Conservation (phyloP, 2,888 invertebrate genomes). For the Tipula confusa region DNA sequence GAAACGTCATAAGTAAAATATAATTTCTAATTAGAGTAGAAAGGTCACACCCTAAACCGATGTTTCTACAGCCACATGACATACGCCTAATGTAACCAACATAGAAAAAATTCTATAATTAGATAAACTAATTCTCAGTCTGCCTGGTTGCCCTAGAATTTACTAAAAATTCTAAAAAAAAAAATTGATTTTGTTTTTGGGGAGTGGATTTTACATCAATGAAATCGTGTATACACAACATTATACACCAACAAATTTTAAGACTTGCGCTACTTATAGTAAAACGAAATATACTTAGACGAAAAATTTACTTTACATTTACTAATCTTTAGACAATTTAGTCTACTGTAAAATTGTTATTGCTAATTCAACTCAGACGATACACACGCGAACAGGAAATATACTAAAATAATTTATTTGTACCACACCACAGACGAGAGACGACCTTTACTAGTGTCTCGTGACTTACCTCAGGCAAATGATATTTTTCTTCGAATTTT, state of each 20-base stretch:
- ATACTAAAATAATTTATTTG: neutral
- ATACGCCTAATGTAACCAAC: too few species aligned
- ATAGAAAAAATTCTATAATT: neutral
- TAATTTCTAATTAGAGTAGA: too few species aligned
- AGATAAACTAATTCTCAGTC: neutral
- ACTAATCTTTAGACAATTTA: neutral
- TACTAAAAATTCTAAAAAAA: neutral
- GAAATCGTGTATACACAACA: neutral
- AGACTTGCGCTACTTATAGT: neutral
- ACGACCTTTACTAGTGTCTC: neutral
- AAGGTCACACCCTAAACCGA: neutral
- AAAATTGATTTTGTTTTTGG: neutral
- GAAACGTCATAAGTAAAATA: too few species aligned
- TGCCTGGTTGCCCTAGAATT: neutral
- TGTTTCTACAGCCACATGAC: too few species aligned
- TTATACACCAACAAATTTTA: neutral
- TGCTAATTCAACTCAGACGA: neutral
- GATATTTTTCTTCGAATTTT: constrained; percentile 48
- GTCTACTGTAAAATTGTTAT: neutral
- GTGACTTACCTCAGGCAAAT: constrained; percentile 51
- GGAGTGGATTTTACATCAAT: neutral
- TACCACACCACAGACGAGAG: too few species aligned
- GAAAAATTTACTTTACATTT: neutral
- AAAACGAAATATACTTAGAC: neutral
- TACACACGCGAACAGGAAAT: neutral